Evolutionary conservation across 2,797 vertebrate genomes (phyloP), one percentile per base, ranked within the genome.

Genomic region (Crenichthys baileyi): DNA sequence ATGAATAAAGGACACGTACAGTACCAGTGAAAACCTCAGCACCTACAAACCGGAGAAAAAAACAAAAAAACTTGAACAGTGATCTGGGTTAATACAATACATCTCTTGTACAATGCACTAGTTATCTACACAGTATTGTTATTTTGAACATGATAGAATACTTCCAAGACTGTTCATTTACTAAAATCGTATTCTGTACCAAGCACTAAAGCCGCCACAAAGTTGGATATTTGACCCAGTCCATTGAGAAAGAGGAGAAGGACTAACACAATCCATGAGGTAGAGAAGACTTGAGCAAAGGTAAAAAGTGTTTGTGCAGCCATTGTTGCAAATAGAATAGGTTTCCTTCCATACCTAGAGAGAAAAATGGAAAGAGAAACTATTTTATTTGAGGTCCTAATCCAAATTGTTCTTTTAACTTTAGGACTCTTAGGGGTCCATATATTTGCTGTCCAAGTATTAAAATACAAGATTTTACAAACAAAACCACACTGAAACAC

Each of bases 141-240:
- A n/a, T 36, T 39, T 65, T 9, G 50, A 72, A 36, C 4, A 58
- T 26, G 22, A 44, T 8, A 9, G 5, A n/a, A 9, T 63, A 20
- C 20, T 24, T 41, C 7, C 4, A 67, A 31, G 22, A 41, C 22
- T 20, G 15, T 36, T 63, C 13, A 22, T 67, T 16, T 67, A 12
- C 5, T 73, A 46, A n/a, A 15, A 75, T 46, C 16, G 29, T 7
- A 61, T 22, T 75, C 18, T 63, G 5, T 86, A 97, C 97, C 97
- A 75, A 98, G 92, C 84, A 98, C 96, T 92, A 97, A 97, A 0
- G 96, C 97, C 80, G 97, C 93, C 78, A 97, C 94, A 53, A 95
- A 98, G 94, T 97, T 97, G 63, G 96, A 97, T 80, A 91, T 97
- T 91, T 97, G 97, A 20, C 97, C 97, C 93, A 97, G 90, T 86